Conservation (phyloP, 2,888 invertebrate genomes). For the Morpho deidamia region DNA sequence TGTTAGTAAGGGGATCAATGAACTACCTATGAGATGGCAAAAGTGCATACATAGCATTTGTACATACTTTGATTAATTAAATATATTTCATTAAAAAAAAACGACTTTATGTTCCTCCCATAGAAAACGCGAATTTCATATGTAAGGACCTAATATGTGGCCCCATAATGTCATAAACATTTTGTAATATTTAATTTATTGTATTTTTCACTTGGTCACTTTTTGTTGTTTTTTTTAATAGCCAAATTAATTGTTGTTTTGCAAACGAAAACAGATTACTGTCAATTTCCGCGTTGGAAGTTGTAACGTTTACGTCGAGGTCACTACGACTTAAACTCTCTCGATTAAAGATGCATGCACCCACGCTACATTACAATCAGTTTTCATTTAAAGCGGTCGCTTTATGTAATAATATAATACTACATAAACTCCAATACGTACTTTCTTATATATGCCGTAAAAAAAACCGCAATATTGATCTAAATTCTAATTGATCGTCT, state of each 20-base stretch:
- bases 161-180: not conserved
- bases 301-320: slow-evolving; percentile 20
- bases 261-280: slow-evolving; percentile 16
- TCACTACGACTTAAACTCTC: slow-evolving; percentile 20
- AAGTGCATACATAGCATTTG: no score
- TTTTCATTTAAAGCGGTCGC: slow-evolving; percentile 12
- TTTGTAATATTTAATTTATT: not conserved
- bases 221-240: slow-evolving; percentile 1
- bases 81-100: no score
- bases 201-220: not conserved
- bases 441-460: not conserved
- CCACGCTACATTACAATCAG: slow-evolving; percentile 15
- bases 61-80: no score
- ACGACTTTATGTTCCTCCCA: no score
- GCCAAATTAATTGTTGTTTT: slow-evolving; percentile 5
- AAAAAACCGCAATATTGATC: no score
- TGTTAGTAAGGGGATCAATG: no score
- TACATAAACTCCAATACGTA: not conserved
- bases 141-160: no score
- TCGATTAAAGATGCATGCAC: slow-evolving; percentile 18
- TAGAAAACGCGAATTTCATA: no score
- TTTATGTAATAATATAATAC: not conserved
- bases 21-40: no score
- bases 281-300: slow-evolving; percentile 19
- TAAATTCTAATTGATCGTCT: no score